phyloP scores from a whole-genome alignment of 2,888 invertebrate genomes.

The Diabrotica balteata region DNA sequence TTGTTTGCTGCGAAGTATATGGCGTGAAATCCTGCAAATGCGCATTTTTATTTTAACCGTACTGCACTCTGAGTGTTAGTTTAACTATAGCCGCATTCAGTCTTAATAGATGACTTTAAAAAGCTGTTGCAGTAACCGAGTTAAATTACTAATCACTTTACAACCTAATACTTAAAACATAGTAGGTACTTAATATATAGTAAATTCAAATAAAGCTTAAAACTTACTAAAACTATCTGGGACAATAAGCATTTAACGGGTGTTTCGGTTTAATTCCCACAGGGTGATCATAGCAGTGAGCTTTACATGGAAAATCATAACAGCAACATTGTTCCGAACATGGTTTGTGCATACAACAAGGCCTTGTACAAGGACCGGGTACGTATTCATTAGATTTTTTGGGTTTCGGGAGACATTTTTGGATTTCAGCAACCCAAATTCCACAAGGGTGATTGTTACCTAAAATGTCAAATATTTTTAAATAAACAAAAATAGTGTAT shows the following conservation, averaged over 20 bases:
- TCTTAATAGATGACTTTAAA: no score
- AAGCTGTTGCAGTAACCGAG: no score
- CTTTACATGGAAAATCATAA: constrained; percentile 56
- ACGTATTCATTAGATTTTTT: constrained; percentile 37
- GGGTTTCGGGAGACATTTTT: constrained; percentile 53
- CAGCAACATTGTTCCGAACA: constrained; percentile 50
- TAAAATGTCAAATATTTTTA: background rate
- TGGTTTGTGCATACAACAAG: constrained; percentile 56
- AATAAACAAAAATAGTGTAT: no score
- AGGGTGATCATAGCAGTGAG: constrained; percentile 55
- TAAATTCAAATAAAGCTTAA: background rate
- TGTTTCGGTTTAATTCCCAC: constrained; percentile 45
- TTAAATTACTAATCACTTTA: no score
- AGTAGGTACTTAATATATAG: no score
- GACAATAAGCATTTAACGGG: constrained; percentile 6
- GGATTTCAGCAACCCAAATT: constrained; percentile 51
- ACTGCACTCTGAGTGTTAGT: no score
- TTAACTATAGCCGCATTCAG: no score
- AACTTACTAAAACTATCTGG: constrained; percentile 7
- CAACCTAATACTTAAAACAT: no score
- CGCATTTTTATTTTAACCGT: no score
- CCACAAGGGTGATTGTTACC: constrained; percentile 51
- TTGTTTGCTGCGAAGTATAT: no score
- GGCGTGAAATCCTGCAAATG: no score
- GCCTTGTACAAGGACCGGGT: constrained; percentile 52